phyloP scores from a whole-genome alignment of 2,113 vertebrate species.

The Halcyon senegalensis region DNA sequence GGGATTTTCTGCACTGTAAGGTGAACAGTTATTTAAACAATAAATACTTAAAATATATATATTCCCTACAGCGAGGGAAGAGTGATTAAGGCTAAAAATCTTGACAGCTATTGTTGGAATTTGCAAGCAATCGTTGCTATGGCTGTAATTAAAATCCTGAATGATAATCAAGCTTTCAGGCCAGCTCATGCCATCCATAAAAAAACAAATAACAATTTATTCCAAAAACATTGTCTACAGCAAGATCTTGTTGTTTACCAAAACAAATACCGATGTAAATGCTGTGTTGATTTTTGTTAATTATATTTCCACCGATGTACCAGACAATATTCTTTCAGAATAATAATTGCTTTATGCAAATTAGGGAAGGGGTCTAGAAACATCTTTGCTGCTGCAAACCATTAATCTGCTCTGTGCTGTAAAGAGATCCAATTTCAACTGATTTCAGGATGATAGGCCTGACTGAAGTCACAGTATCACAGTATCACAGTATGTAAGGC shows the following conservation, averaged over 20 bases:
- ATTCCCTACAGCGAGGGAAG: not conserved
- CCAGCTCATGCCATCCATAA: not conserved
- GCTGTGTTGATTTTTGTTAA: slow-evolving; percentile 35
- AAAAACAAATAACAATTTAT: not conserved
- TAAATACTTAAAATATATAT: not conserved
- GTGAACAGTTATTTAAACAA: not conserved
- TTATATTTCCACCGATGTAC: slow-evolving; percentile 6
- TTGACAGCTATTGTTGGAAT: not conserved
- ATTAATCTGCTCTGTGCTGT: not conserved
- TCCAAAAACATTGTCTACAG: slow-evolving; percentile 12
- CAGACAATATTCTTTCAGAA: slow-evolving; percentile 1
- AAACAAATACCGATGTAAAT: slow-evolving; percentile 44
- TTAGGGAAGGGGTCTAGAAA: not conserved
- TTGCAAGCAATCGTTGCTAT: not conserved
- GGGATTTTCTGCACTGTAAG: not conserved
- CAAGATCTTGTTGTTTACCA: slow-evolving; percentile 21
- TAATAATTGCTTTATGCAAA: slow-evolving; percentile 35
- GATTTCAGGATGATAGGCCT: not conserved
- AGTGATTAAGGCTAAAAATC: not conserved
- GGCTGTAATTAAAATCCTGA: slow-evolving; percentile 31
- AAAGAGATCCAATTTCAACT: not conserved
- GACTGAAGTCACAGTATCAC: too few relatives aligned
- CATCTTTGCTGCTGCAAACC: not conserved
- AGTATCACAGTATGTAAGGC: too few relatives aligned
- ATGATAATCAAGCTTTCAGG: slow-evolving; percentile 12